A percentile compares a stretch with the other conserved stretches of the same genome.
phyloP scores from a whole-genome alignment of 2,888 invertebrate species.

The Steromphala cineraria region DNA sequence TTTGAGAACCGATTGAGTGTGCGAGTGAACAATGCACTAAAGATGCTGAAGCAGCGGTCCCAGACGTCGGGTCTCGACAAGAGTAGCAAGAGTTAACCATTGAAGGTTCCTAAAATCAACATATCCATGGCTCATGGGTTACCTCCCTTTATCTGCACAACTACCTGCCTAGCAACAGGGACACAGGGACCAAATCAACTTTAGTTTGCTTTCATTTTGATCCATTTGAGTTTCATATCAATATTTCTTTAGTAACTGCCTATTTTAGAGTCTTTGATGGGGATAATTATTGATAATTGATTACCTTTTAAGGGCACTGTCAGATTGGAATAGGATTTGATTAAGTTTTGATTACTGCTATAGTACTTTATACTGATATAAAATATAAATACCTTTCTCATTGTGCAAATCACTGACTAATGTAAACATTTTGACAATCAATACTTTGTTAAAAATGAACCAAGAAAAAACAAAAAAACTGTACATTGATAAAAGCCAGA shows the following conservation, averaged over 20 bases:
- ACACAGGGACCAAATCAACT: background rate
- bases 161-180: background rate
- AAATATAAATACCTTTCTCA: too few relatives aligned
- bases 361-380: too few relatives aligned
- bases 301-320: background rate
- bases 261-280: background rate
- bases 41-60: conserved; percentile 47
- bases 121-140: background rate
- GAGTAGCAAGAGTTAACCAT: background rate
- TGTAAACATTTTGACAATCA: too few relatives aligned
- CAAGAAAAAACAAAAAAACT: too few relatives aligned
- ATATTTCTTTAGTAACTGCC: background rate
- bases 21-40: conserved; percentile 79
- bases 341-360: too few relatives aligned
- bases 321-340: too few relatives aligned
- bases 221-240: background rate
- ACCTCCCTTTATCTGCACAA: background rate
- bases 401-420: too few relatives aligned
- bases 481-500: too few relatives aligned
- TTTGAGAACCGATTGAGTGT: conserved; percentile 82
- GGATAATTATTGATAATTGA: background rate
- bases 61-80: background rate
- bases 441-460: too few relatives aligned
- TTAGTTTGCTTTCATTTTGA: background rate
- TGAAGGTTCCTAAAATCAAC: background rate